Evolutionary conservation across 2,888 invertebrate species (phyloP).

Genomic region (Eupeodes latifasciatus): DNA sequence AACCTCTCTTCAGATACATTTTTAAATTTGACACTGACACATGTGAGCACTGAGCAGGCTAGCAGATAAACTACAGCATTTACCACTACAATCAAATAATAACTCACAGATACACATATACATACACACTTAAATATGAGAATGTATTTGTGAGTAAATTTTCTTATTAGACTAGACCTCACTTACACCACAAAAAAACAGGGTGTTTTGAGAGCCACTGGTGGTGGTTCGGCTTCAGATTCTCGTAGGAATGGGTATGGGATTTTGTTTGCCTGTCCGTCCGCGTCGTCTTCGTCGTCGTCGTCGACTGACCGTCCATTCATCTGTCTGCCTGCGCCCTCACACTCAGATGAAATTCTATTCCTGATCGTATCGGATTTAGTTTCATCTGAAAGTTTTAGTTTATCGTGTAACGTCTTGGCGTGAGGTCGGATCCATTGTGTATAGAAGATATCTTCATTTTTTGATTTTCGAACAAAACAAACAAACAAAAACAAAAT

Average conservation of each 20-base stretch:
- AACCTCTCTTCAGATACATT: slow-evolving; percentile 50
- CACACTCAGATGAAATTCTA: slow-evolving; percentile 78
- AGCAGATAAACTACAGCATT: slow-evolving; percentile 5
- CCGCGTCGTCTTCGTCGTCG: background rate
- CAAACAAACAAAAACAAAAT: slow-evolving; percentile 77
- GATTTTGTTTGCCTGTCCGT: slow-evolving; percentile 47
- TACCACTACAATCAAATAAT: slow-evolving; percentile 16
- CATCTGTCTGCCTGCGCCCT: slow-evolving; percentile 71
- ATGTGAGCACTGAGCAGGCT: background rate
- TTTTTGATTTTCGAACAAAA: slow-evolving; percentile 34
- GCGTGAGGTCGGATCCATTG: slow-evolving; percentile 78
- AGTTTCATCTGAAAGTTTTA: slow-evolving; percentile 78
- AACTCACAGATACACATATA: background rate
- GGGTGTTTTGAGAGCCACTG: slow-evolving; percentile 58
- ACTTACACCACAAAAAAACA: slow-evolving; percentile 21
- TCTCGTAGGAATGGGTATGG: background rate
- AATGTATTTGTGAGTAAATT: slow-evolving; percentile 24
- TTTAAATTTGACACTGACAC: background rate
- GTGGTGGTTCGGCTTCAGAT: background rate
- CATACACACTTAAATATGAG: background rate
- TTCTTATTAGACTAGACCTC: slow-evolving; percentile 69
- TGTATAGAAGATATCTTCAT: slow-evolving; percentile 18
- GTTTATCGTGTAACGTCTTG: slow-evolving; percentile 80
- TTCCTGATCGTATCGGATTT: slow-evolving; percentile 79
- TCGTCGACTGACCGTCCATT: slow-evolving; percentile 48